Evolutionary conservation across 2,888 invertebrate species (phyloP), one percentile per base, ranked within the genome.

Genomic region (Euphydryas editha): DNA sequence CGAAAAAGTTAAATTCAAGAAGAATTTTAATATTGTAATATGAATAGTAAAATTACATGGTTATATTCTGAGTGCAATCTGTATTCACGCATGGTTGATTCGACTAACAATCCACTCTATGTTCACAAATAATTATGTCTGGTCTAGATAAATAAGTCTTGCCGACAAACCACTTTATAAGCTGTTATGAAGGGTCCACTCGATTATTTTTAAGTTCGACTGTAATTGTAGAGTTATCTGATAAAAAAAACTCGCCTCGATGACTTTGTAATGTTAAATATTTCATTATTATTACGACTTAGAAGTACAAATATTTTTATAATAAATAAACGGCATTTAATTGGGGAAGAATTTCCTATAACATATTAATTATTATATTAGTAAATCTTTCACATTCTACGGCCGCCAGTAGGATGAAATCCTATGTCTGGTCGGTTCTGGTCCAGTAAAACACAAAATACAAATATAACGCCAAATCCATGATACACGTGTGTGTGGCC

Each of bases 111-210:
- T 51, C 36, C 59, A 49, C 18, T 49, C 37, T n/a, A 30, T 49
- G 56, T 47, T 63, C 58, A 49, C 49, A 58, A 49, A 63, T 49
- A 63, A 57, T n/a, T 57, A 62, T n/a, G 56, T 55, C 24, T 63
- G 46, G 36, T 59, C 18, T 44, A 17, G 36, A 47, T 47, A 47
- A 47, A 47, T 18, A 11, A 20, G 47, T 13, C 18, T 3, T 47
- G 18, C 30, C 30, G 24, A n/a, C 46, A 24, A 36, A 46, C 18
- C 46, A 49, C 46, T 46, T 49, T 30, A 59, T 49, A 49, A 37
- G 37, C 47, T 59, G 17, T 47, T 59, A 59, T 59, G 47, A 47
- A 47, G 30, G 37, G 49, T 49, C n/a, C 36, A 20, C 20, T 59
- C 18, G 49, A 21, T 49, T 21, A 49, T 18, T 46, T 59, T 37